Percentiles rank a stretch among this genome's conserved stretches.
These are phyloP conservation scores for Hycleus phaleratus DNA, from an alignment of 1,140 invertebrate genomes.

Conservation along the genomic window DNA sequence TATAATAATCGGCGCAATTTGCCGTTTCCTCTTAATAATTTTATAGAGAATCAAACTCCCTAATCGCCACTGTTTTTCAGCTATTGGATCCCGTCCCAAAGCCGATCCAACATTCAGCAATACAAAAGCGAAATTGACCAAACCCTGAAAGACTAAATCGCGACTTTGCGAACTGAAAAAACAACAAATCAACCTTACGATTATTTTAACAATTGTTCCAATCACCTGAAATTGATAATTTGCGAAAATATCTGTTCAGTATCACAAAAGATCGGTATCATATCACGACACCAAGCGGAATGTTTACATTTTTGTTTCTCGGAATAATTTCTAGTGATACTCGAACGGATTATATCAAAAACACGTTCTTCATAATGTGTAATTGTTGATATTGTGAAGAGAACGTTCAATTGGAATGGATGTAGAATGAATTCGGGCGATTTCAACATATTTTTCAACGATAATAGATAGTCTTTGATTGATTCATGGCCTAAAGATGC, in stretches of 20 bases:
- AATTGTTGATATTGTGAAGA: constrained; percentile 44
- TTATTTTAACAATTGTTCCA: not conserved
- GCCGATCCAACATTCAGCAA: constrained; percentile 40
- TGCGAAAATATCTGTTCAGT: constrained; percentile 42
- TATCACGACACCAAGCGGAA: constrained; percentile 47
- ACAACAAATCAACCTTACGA: constrained; percentile 6
- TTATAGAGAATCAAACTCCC: constrained; percentile 46
- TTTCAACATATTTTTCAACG: constrained; percentile 43
- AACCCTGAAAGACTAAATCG: constrained; percentile 45
- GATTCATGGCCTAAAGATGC: constrained; percentile 42
- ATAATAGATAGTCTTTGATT: constrained; percentile 46
- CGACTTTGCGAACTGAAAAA: constrained; percentile 43
- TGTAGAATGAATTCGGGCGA: constrained; percentile 47
- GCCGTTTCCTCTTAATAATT: constrained; percentile 43
- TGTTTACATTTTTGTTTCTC: constrained; percentile 44
- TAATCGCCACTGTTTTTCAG: constrained; percentile 40
- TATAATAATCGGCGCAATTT: constrained; percentile 42
- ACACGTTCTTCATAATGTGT: constrained; percentile 44
- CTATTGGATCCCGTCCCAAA: constrained; percentile 31
- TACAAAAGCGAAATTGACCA: constrained; percentile 47
- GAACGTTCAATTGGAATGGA: constrained; percentile 47
- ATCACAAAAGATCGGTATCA: constrained; percentile 35
- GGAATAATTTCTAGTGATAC: constrained; percentile 40
- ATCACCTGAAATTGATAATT: constrained; percentile 47
- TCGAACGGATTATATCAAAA: constrained; percentile 44